Evolutionary conservation across 2,888 invertebrate genomes (phyloP).

Genomic region (Periphyllus acericola): DNA sequence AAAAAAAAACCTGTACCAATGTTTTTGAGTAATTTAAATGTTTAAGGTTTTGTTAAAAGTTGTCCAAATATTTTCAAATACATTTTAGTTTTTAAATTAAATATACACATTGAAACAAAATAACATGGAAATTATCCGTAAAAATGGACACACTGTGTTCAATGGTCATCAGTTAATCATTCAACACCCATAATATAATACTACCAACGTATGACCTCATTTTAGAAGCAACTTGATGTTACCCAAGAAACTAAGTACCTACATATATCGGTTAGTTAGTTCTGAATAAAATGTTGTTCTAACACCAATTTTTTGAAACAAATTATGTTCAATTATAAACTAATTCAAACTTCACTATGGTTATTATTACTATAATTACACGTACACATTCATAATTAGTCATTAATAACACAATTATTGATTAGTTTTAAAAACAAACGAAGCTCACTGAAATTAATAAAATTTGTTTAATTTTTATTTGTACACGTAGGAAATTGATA

Average conservation of each 20-base stretch:
- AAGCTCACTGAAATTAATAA: too few relatives aligned
- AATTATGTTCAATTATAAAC: neutral
- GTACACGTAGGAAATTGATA: too few relatives aligned
- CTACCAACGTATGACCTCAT: constrained; percentile 11
- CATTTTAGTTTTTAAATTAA: neutral
- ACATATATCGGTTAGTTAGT: neutral
- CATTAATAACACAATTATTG: neutral
- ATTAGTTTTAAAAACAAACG: too few relatives aligned
- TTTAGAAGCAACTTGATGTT: constrained; percentile 1
- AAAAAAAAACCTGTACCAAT: neutral
- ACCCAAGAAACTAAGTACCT: neutral
- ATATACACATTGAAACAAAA: neutral
- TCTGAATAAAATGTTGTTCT: constrained; percentile 1
- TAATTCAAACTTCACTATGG: neutral
- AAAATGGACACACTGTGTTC: constrained; percentile 14
- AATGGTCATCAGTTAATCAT: constrained; percentile 10
- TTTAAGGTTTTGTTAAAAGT: neutral
- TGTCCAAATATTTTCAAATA: neutral
- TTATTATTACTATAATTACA: too few relatives aligned
- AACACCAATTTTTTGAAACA: neutral
- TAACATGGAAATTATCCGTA: neutral
- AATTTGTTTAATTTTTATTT: too few relatives aligned
- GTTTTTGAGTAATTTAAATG: neutral
- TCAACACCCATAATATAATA: neutral
- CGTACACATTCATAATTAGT: neutral